Base-by-base conservation (phyloP, 2,113 vertebrate genomes). In the Ramphastos sulfuratus region DNA sequence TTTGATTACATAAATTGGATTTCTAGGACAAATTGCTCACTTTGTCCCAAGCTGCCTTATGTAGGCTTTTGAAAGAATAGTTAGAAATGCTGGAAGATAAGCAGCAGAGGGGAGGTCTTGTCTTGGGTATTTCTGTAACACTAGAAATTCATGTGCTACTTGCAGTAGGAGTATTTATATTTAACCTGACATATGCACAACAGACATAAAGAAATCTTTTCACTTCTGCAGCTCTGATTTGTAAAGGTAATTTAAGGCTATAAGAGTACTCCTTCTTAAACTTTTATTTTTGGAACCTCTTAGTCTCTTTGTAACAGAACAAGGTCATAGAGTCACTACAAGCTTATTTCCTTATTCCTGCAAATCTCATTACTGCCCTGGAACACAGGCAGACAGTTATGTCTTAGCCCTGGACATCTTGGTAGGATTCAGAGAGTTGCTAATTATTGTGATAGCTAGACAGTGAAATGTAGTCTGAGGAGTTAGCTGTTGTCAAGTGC, bases 201-300 rank as follows among this genome's bases (percentile, higher is more conserved):
- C 82, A 86, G 80, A 88, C 44, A 54, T 28, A 46, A 78, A 90
- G 64, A 65, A 82, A 52, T 71, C 31, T 78, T 87, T 79, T 80
- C 89, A 88, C 82, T 92, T 84, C 25, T 70, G 17, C 54, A 86
- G 84, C 73, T 92, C 83, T 92, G 80, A 91, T 58, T 91, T 15
- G 35, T 39, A 82, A 70, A 89, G 71, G 55, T 93, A 78, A 77
- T 87, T 82, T 79, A 89, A 93, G 95, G 86, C 75, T 82, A 1
- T 66, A 73, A 87, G 84, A 89, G 67, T 56, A 37, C 50, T 75
- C 63, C 82, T 93, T 66, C 94, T 95, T 76, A 71, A 94, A 92
- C 82, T 94, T 94, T 85, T 97, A 97, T 97, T 96, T 96, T 91
- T 95, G 93, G 97, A 95, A 67, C 54, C 48, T 78, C 87, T 85